phyloP scores from a whole-genome alignment of 2,113 vertebrate species.

The Triplophysa rosa region DNA sequence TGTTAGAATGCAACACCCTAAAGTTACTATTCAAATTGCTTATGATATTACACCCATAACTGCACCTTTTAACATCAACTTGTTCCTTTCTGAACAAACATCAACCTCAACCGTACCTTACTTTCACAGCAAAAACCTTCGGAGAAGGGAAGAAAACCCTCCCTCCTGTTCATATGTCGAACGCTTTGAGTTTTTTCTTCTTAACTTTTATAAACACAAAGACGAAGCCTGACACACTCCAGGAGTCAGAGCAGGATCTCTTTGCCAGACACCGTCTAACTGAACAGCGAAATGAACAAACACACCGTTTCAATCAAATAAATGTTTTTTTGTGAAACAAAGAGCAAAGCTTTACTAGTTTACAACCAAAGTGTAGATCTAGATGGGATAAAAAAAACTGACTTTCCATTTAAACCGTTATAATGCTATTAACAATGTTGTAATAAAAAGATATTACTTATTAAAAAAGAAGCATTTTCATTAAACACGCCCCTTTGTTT shows the following conservation, averaged over 20 bases:
- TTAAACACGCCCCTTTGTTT: not conserved
- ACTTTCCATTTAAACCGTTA: too few relatives aligned
- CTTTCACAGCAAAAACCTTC: constrained; percentile 34
- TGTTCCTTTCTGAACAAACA: constrained; percentile 2
- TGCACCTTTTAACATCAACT: too few relatives aligned
- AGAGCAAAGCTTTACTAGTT: not conserved
- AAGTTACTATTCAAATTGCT: too few relatives aligned
- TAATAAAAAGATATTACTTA: not conserved
- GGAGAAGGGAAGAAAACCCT: constrained; percentile 20
- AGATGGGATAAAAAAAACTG: too few relatives aligned
- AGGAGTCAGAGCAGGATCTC: constrained; percentile 24
- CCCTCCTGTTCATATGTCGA: not conserved
- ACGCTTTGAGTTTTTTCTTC: constrained; percentile 33
- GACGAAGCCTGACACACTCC: constrained; percentile 47
- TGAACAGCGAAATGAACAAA: constrained; percentile 35
- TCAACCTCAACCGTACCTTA: not conserved
- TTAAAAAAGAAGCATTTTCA: not conserved
- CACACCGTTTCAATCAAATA: not conserved
- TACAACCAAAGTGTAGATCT: not conserved
- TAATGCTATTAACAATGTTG: not conserved
- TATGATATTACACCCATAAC: too few relatives aligned
- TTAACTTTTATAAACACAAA: constrained; percentile 52
- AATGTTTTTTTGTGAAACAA: not conserved
- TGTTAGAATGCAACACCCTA: too few relatives aligned
- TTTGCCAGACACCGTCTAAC: constrained; percentile 33